Percentiles rank a stretch among this genome's conserved stretches.
These are phyloP conservation scores for Barypeithes pellucidus DNA, from an alignment of 2,888 invertebrate species.

Conservation along the genomic window DNA sequence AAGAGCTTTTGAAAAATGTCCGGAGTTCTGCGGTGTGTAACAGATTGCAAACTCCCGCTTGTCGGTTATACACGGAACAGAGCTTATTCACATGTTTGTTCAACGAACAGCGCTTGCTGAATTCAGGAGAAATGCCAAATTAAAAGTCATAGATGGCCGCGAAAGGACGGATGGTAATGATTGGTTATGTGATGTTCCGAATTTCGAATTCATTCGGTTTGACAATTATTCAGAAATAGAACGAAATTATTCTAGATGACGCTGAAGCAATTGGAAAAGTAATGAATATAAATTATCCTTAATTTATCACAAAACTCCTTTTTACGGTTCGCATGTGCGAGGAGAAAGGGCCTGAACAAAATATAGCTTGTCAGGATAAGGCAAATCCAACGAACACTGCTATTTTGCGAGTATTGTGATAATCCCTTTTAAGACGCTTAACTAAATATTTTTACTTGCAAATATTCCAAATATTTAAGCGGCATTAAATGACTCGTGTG, in stretches of 20 bases:
- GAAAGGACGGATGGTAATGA: background rate
- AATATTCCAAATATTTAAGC: conserved; percentile 40
- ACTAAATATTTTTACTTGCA: conserved; percentile 20
- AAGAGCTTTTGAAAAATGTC: conserved; percentile 70
- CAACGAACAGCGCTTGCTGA: conserved; percentile 42
- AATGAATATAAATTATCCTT: no score
- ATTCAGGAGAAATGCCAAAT: conserved; percentile 48
- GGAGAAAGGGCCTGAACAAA: no score
- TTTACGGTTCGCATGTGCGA: no score
- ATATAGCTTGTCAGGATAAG: background rate
- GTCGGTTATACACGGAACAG: conserved; percentile 44
- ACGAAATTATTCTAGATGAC: no score
- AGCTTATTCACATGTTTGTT: conserved; percentile 65
- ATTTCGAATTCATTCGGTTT: no score
- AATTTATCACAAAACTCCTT: no score
- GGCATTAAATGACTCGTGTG: conserved; percentile 51
- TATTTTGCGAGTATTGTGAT: background rate
- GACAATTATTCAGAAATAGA: background rate
- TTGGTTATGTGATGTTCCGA: conserved; percentile 4
- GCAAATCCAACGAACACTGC: background rate
- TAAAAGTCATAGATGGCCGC: conserved; percentile 41
- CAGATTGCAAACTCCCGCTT: conserved; percentile 66
- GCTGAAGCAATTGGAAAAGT: no score
- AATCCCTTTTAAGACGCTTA: conserved; percentile 4
- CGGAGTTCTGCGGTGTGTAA: conserved; percentile 67